phyloP scores from a whole-genome alignment of 2,797 vertebrate genomes.

The Pampus argenteus region DNA sequence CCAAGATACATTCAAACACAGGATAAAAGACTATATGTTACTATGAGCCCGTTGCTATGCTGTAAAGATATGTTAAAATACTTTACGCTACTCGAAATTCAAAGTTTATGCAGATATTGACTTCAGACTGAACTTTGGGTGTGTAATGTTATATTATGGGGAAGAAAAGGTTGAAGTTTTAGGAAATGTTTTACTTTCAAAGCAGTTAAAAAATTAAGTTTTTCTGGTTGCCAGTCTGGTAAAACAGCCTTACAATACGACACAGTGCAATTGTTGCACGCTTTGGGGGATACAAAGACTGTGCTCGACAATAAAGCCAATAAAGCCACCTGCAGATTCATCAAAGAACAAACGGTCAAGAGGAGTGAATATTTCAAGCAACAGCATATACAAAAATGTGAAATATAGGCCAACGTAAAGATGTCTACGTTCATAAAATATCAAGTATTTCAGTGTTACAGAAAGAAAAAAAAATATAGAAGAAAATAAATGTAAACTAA shows the following conservation, averaged over 20 bases:
- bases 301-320: not conserved
- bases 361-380: not conserved
- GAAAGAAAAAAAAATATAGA: not conserved
- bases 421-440: no score
- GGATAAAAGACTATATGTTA: not conserved
- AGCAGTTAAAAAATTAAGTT: not conserved
- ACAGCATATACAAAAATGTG: not conserved
- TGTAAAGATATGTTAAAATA: not conserved
- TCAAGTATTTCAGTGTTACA: not conserved
- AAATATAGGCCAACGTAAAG: not conserved
- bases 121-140: not conserved
- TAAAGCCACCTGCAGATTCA: constrained; percentile 7
- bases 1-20: not conserved
- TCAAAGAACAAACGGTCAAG: not conserved
- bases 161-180: not conserved
- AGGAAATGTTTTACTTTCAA: not conserved
- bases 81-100: not conserved
- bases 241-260: not conserved
- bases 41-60: not conserved
- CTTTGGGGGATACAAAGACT: not conserved
- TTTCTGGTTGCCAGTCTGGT: no score
- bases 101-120: not conserved
- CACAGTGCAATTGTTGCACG: not conserved
- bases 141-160: not conserved
- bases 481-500: not conserved